A percentile compares a stretch with the other conserved stretches of the same genome.
Conservation (phyloP, 2,797 vertebrate species). For the Falco novaeseelandiae region DNA sequence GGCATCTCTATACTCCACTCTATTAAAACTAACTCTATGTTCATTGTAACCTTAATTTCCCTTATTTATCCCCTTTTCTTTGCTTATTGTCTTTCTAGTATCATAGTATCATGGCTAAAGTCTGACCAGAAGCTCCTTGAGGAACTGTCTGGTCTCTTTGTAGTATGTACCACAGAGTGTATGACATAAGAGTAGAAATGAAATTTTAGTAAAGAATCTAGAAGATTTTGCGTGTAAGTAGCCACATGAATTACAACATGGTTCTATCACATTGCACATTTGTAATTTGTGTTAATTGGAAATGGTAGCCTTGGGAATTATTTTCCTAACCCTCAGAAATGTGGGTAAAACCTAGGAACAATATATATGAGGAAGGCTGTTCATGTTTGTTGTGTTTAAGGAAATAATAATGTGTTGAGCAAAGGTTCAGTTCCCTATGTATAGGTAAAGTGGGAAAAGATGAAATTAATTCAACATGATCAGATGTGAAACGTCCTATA, state of each 20-base stretch:
- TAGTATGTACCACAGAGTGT: not conserved
- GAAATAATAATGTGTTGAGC: not conserved
- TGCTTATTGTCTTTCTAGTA: not conserved
- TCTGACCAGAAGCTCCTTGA: not conserved
- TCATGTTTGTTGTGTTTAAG: not conserved
- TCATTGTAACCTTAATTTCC: not conserved
- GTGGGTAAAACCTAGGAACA: not conserved
- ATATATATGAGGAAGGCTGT: not conserved
- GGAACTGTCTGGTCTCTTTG: not conserved
- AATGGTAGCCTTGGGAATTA: not conserved
- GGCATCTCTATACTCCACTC: not conserved
- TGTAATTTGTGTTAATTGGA: not conserved
- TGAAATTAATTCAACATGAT: not conserved
- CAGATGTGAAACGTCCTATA: not conserved
- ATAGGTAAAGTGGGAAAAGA: not conserved
- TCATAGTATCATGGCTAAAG: not conserved
- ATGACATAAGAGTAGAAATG: not conserved
- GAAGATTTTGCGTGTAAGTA: not conserved
- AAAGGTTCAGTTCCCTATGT: not conserved
- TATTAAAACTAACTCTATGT: not conserved
- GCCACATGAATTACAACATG: not conserved
- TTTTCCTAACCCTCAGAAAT: not conserved
- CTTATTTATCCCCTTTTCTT: not conserved
- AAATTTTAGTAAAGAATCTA: not conserved
- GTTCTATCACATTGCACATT: not conserved